Conservation (phyloP, 1,140 invertebrate genomes). For the Fragariocoptes setiger region DNA sequence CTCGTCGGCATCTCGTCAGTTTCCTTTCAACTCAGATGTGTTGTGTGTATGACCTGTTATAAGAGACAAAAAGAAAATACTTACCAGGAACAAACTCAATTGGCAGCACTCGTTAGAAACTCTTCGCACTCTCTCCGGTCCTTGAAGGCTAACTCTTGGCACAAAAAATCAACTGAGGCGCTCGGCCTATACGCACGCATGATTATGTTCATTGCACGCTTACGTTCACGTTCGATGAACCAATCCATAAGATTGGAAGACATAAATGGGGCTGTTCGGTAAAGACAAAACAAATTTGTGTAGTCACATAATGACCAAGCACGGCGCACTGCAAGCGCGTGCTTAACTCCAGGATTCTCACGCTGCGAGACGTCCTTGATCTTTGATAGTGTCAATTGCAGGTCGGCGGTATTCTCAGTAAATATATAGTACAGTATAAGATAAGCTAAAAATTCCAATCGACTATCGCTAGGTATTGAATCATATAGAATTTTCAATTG, state of each 20-base stretch:
- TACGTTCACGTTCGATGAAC: constrained; percentile 73
- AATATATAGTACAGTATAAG: constrained; percentile 84
- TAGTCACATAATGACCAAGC: constrained; percentile 73
- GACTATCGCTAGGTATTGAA: constrained; percentile 34
- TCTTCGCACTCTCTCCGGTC: not conserved
- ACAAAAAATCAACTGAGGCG: constrained; percentile 24
- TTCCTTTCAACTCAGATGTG: no score
- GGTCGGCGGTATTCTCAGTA: constrained; percentile 73
- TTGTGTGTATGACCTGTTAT: no score
- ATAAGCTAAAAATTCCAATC: constrained; percentile 72
- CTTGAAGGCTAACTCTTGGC: constrained; percentile 5
- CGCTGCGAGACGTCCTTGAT: constrained; percentile 39
- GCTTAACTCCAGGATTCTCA: constrained; percentile 47
- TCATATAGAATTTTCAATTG: constrained; percentile 70
- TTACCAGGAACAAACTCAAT: no score
- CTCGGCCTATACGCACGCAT: constrained; percentile 56
- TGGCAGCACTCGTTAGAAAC: constrained; percentile 4
- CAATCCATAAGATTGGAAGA: constrained; percentile 83
- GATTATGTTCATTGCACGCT: constrained; percentile 53
- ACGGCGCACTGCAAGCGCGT: constrained; percentile 50
- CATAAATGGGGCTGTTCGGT: constrained; percentile 59
- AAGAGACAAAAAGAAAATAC: no score
- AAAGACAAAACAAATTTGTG: constrained; percentile 63
- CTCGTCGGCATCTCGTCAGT: no score
- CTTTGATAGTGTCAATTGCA: constrained; percentile 53